Conservation (phyloP, 2,888 invertebrate species). For the Aporophyla lueneburgensis region DNA sequence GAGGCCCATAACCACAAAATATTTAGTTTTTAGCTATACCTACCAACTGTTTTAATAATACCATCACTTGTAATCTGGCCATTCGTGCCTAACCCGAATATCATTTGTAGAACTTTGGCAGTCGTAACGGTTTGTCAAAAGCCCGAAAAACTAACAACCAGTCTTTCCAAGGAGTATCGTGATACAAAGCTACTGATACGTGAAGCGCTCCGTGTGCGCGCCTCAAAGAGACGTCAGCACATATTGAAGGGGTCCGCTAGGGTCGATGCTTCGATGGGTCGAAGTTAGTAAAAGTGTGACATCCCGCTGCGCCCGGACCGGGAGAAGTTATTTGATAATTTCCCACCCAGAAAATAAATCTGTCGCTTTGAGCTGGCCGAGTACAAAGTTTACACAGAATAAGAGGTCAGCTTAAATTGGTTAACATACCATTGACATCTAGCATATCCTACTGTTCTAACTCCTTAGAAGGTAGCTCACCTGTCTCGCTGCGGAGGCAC, state of each 20-base stretch:
- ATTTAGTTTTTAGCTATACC: no score
- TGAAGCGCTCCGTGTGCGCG: no score
- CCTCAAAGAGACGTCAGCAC: no score
- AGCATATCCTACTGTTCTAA: not conserved
- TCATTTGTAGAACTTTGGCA: not conserved
- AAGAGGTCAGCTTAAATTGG: not conserved
- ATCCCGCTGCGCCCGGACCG: no score
- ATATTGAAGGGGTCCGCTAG: no score
- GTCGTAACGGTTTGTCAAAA: not conserved
- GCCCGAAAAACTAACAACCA: not conserved
- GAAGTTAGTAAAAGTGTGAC: no score
- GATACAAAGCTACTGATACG: no score
- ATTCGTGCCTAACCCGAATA: not conserved
- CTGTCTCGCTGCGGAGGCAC: slow-evolving; percentile 87
- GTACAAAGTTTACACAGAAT: not conserved
- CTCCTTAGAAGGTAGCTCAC: slow-evolving; percentile 66
- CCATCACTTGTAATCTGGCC: not conserved
- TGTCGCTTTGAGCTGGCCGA: not conserved
- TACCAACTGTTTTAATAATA: no score
- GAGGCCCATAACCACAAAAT: no score
- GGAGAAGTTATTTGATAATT: no score
- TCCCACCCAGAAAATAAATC: no score
- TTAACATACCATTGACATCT: not conserved
- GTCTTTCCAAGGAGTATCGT: not conserved
- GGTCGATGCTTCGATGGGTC: no score